These are phyloP conservation scores for Threskiornis aethiopicus DNA, from an alignment of 2,797 vertebrate species.

Conservation along the genomic window DNA sequence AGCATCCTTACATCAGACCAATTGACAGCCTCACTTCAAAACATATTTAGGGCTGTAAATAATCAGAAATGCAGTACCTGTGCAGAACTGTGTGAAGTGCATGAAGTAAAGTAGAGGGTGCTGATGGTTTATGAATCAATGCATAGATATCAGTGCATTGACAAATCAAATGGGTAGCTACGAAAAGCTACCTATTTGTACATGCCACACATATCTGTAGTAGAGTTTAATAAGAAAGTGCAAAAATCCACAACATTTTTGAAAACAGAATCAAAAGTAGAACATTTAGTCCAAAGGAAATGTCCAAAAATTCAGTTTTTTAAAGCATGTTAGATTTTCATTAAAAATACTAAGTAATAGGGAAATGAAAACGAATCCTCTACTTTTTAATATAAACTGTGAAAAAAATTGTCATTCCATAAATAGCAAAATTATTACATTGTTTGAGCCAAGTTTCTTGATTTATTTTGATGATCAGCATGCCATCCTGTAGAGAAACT, in stretches of 20 bases:
- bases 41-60: neutral
- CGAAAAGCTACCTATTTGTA: neutral
- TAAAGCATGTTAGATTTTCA: neutral
- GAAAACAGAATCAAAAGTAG: neutral
- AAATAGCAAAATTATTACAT: neutral
- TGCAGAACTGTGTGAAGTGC: neutral
- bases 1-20: neutral
- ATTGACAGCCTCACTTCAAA: neutral
- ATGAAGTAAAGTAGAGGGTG: neutral
- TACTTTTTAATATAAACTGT: neutral
- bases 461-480: neutral
- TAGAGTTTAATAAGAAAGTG: neutral
- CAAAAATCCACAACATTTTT: neutral
- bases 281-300: neutral
- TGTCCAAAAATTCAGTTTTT: neutral
- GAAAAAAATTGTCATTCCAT: neutral
- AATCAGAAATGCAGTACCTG: neutral
- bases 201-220: neutral
- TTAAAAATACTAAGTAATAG: neutral
- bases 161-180: neutral
- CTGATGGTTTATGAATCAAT: neutral
- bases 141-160: neutral
- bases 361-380: neutral
- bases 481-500: neutral
- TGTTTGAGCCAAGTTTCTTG: neutral